These are phyloP conservation scores for Pachliopta kotzebuea DNA, from an alignment of 2,888 invertebrate species.

Conservation along the genomic window DNA sequence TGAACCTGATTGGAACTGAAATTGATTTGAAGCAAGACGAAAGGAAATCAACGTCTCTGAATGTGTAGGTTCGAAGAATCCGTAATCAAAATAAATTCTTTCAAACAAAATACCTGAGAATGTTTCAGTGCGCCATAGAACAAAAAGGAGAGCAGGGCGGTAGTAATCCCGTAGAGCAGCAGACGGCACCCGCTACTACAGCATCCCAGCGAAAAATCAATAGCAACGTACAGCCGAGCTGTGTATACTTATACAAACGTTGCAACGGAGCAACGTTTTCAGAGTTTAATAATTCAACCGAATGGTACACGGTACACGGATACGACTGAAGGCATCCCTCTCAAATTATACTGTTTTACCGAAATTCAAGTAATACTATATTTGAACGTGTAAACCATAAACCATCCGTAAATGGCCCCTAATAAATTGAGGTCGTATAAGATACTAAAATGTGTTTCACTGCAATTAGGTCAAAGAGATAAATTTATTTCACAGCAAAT, in stretches of 20 bases:
- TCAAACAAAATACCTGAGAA: background rate
- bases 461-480: too few species aligned
- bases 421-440: background rate
- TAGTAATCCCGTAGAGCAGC: conserved; percentile 5
- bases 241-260: background rate
- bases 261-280: conserved; percentile 1
- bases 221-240: conserved; percentile 10
- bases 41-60: too few species aligned
- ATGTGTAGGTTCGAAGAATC: too few species aligned
- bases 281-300: conserved; percentile 2
- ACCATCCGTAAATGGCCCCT: background rate
- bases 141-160: background rate
- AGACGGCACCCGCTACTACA: conserved; percentile 10
- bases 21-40: too few species aligned
- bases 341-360: background rate
- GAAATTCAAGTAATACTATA: background rate
- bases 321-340: background rate
- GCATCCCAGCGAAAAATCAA: conserved; percentile 21
- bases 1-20: too few species aligned
- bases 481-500: too few species aligned
- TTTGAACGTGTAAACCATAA: background rate
- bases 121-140: background rate
- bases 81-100: background rate
- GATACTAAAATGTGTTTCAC: background rate
- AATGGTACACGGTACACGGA: background rate